phyloP scores from a whole-genome alignment of 1,140 invertebrate species.

The Orius insidiosus region DNA sequence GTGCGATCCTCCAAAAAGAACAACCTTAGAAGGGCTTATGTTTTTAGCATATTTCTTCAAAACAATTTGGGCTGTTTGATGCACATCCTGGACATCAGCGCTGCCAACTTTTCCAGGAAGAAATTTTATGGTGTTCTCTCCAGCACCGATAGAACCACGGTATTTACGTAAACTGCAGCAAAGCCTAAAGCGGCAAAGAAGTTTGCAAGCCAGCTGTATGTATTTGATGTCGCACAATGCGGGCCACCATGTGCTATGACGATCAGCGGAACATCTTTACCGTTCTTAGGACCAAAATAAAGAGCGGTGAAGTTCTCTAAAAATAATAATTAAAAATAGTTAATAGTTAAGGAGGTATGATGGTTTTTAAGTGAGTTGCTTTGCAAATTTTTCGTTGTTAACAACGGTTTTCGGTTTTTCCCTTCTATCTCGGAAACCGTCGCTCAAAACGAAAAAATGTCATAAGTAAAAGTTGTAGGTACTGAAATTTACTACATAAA shows the following conservation, averaged over 20 bases:
- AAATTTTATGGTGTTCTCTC: conserved; percentile 51
- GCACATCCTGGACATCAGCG: conserved; percentile 66
- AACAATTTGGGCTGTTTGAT: conserved; percentile 37
- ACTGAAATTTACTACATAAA: too few relatives aligned
- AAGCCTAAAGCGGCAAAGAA: conserved; percentile 42
- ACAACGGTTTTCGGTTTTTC: too few relatives aligned
- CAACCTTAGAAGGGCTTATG: conserved; percentile 35
- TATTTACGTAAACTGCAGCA: conserved; percentile 66
- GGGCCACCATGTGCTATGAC: conserved; percentile 68
- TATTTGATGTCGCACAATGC: conserved; percentile 43
- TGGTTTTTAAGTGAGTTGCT: background rate
- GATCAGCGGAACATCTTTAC: conserved; percentile 36
- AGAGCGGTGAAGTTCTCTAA: conserved; percentile 39
- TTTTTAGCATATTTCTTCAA: conserved; percentile 31
- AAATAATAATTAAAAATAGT: conserved; percentile 20
- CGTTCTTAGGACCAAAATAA: conserved; percentile 35
- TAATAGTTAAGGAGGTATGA: too few relatives aligned
- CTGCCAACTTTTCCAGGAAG: conserved; percentile 57
- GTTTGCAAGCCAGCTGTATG: conserved; percentile 35
- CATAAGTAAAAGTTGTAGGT: too few relatives aligned
- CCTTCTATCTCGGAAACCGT: background rate
- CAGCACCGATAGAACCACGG: conserved; percentile 68
- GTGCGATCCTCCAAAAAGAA: conserved; percentile 67
- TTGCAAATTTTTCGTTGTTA: too few relatives aligned
- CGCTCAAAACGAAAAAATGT: too few relatives aligned